A percentile compares a stretch with the other conserved stretches of the same genome.
Evolutionary conservation across 2,113 vertebrate species (phyloP).

Genomic region (Crotalus viridis): DNA sequence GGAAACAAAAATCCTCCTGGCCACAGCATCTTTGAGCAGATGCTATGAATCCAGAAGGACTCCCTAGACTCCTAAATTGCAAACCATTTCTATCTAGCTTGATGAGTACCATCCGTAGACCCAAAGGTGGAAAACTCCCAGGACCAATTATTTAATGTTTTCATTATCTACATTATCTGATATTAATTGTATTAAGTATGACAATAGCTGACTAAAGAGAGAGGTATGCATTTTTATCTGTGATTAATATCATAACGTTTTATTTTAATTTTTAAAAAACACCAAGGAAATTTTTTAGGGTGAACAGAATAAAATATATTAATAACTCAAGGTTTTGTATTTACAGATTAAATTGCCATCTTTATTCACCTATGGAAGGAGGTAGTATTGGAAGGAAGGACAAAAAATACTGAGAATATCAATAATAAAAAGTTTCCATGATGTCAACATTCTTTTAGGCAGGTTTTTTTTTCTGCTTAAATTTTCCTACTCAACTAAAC

Average conservation of each 20-base stretch:
- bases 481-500: background rate
- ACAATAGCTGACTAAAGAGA: background rate
- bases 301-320: background rate
- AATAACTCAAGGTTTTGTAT: background rate
- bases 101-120: background rate
- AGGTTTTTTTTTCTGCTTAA: background rate
- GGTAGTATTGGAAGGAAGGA: background rate
- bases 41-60: background rate
- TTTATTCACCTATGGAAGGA: background rate
- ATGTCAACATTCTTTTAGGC: background rate
- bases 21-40: background rate
- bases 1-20: background rate
- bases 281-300: background rate
- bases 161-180: background rate
- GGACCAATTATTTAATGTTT: background rate
- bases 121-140: background rate
- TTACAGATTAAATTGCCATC: background rate
- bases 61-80: background rate
- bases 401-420: background rate
- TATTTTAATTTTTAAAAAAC: background rate
- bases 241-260: background rate
- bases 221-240: background rate
- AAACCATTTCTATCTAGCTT: background rate
- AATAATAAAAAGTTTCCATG: background rate
- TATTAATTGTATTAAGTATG: background rate